Base-by-base conservation (phyloP, 2,888 invertebrate genomes). In the Nasonovia ribisnigri region DNA sequence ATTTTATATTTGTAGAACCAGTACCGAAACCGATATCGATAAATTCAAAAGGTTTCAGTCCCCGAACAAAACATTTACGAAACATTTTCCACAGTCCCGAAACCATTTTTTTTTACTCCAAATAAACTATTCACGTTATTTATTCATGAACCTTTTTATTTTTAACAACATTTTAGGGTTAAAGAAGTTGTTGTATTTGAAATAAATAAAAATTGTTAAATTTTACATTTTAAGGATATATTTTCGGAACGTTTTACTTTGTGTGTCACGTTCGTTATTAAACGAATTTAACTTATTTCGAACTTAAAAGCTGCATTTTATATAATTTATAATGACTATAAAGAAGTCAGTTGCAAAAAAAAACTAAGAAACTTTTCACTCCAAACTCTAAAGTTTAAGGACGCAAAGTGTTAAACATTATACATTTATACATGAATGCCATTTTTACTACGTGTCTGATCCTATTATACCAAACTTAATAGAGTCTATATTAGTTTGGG, bases 281-380 rank as follows among this genome's bases (percentile, higher is more conserved):
- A 77, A 77, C 0, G 20, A 77, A 77, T 77, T 77, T 77, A 77
- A 77, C 77, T 77, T 77, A 77, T 77, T 77, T 77, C 20, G 1
- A 77, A 77, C 36, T 77, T 77, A 77, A 77, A 77, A 77, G 77
- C 36, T 77, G 77, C 36, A 77, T 77, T 20, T 77, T 36, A 36
- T 77, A 77, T 77, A 77, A 77, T 77, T 77, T 77, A 77, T 77
- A 77, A 77, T 77, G 36, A 77, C 77, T 77, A 77, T 36, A 77
- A 77, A 77, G 36, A 77, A 77, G 77, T 77, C 36, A 77, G 77
- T 77, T 77, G 2, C 36, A 77, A 77, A 77, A 36, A 36, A n/a
- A 67, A 77, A 77, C 36, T 24, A 5, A 77, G 77, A 77, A 77
- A 77, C 77, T 77, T 77, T 77, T 77, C 36, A 77, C 77, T 77